Evolutionary conservation across 2,113 vertebrate genomes (phyloP).

Genomic region (Melospiza melodia): DNA sequence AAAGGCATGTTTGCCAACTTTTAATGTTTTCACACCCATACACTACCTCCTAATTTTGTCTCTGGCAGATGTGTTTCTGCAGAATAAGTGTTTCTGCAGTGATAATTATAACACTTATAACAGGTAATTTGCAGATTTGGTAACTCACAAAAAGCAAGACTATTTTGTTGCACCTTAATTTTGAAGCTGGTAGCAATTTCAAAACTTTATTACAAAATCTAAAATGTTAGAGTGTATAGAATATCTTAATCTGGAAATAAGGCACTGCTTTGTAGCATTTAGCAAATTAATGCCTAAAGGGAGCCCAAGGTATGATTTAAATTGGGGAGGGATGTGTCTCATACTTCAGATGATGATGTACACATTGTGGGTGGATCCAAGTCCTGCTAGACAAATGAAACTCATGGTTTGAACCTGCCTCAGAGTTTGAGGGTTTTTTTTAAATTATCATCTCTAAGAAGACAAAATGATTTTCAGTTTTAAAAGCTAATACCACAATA

Average conservation of each 20-base stretch:
- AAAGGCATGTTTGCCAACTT: constrained; percentile 67
- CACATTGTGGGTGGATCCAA: background rate
- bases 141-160: background rate
- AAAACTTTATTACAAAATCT: background rate
- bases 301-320: background rate
- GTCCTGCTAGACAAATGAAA: background rate
- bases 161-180: background rate
- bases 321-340: fast-evolving
- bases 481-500: background rate
- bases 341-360: background rate
- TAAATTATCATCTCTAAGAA: background rate
- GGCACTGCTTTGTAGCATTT: background rate
- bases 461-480: background rate
- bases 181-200: background rate
- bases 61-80: constrained; percentile 33
- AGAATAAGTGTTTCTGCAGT: constrained; percentile 21
- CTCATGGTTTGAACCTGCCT: background rate
- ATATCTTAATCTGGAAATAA: background rate
- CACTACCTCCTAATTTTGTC: constrained; percentile 50
- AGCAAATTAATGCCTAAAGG: background rate
- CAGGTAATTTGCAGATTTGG: constrained; percentile 21
- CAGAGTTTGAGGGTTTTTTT: background rate
- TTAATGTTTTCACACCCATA: constrained; percentile 40
- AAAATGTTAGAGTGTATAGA: background rate
- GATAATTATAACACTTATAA: constrained; percentile 21